Evolutionary conservation across 2,797 vertebrate species (phyloP).

Genomic region (Sternotherus odoratus): DNA sequence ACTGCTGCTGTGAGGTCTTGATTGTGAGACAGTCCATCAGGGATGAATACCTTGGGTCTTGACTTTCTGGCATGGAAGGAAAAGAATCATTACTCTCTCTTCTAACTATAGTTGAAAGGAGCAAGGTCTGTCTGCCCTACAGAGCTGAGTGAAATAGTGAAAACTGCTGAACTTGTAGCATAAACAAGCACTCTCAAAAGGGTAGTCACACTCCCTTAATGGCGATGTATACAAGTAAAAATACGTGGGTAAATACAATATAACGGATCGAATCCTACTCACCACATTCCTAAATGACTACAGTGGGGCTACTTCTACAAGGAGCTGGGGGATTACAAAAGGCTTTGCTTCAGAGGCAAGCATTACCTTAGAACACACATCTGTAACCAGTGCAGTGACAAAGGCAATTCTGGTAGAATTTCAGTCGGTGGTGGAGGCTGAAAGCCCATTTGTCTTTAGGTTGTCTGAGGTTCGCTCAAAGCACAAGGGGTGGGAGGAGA

Average conservation of each 20-base stretch:
- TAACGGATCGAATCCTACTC: rapidly evolving
- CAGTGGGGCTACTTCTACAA: not conserved
- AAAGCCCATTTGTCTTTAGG: conserved; percentile 58
- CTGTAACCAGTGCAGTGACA: not conserved
- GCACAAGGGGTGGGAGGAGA: conserved; percentile 32
- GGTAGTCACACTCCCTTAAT: not conserved
- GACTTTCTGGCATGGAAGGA: rapidly evolving
- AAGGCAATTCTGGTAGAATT: not conserved
- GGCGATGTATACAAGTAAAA: not conserved
- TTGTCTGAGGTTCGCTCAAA: not conserved
- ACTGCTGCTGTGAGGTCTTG: rapidly evolving
- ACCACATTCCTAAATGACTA: not conserved
- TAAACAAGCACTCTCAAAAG: not conserved
- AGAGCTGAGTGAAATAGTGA: not conserved
- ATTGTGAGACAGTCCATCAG: rapidly evolving
- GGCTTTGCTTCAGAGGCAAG: not conserved
- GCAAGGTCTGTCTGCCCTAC: not conserved
- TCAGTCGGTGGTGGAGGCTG: not conserved
- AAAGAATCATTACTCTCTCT: not conserved
- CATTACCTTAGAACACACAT: not conserved
- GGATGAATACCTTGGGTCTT: rapidly evolving
- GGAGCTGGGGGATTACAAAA: not conserved
- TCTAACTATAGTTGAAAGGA: not conserved
- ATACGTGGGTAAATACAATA: not conserved
- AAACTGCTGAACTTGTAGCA: not conserved